Evolutionary conservation across 2,888 invertebrate genomes (phyloP).

Genomic region (Nephrotoma guestfalica): DNA sequence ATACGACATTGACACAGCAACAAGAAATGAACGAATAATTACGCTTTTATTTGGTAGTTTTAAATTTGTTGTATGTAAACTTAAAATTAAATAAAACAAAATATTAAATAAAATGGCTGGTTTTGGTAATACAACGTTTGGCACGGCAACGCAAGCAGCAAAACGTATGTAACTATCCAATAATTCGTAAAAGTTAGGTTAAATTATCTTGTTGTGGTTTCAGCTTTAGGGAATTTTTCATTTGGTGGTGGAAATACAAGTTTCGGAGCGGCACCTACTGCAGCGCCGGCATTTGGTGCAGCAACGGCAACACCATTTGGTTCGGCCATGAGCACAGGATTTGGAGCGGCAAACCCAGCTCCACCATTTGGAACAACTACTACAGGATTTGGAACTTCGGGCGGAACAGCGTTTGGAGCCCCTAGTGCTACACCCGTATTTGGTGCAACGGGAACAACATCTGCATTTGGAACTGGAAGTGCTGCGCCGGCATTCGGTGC

Average conservation of each 20-base stretch:
- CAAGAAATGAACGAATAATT: not conserved
- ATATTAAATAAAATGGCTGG: not conserved
- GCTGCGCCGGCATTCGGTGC: slow-evolving; percentile 12
- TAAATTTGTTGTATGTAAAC: not conserved
- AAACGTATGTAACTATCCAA: slow-evolving; percentile 36
- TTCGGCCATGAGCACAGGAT: slow-evolving; percentile 15
- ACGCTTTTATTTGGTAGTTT: not conserved
- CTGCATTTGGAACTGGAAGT: slow-evolving; percentile 13
- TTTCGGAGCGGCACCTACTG: slow-evolving; percentile 15
- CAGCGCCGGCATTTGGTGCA: slow-evolving; percentile 21
- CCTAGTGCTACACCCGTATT: slow-evolving; percentile 19
- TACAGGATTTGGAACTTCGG: slow-evolving; percentile 15
- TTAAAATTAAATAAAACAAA: not conserved
- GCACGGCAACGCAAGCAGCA: slow-evolving; percentile 35
- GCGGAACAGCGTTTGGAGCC: slow-evolving; percentile 17
- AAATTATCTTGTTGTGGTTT: not conserved
- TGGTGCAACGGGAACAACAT: slow-evolving; percentile 11
- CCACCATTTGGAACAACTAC: slow-evolving; percentile 13
- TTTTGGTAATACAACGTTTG: slow-evolving; percentile 25
- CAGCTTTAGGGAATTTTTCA: slow-evolving; percentile 17
- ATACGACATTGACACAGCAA: not conserved
- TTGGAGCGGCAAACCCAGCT: slow-evolving; percentile 20
- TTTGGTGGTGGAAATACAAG: slow-evolving; percentile 12
- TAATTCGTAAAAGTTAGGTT: not conserved
- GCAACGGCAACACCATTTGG: slow-evolving; percentile 16